Conservation (phyloP, 1,140 invertebrate genomes). For the Lycorma delicatula region DNA sequence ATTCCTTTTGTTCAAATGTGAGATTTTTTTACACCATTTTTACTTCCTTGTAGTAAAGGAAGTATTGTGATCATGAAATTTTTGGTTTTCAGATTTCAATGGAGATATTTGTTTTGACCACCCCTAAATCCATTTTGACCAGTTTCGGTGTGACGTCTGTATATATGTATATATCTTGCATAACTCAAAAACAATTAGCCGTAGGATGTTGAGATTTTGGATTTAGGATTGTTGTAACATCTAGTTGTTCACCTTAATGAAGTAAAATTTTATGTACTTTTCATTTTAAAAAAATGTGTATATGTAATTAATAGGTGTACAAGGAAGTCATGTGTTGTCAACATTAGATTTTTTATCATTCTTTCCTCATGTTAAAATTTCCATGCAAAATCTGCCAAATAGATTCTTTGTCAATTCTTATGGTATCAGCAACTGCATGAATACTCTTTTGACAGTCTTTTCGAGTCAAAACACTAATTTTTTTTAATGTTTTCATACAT, state of each 20-base stretch:
- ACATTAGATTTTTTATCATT: background rate
- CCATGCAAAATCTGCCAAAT: background rate
- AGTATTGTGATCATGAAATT: background rate
- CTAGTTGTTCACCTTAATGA: background rate
- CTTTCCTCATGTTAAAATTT: background rate
- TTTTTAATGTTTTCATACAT: background rate
- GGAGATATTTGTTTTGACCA: background rate
- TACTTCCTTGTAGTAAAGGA: background rate
- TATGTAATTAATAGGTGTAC: no score
- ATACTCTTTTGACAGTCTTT: background rate
- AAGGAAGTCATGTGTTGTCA: no score
- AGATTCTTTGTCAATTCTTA: background rate
- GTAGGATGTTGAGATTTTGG: background rate
- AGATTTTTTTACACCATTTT: conserved; percentile 15
- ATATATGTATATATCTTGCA: no score
- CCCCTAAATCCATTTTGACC: background rate
- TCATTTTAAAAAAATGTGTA: background rate
- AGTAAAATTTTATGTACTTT: background rate
- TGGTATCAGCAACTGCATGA: background rate
- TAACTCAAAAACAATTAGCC: background rate
- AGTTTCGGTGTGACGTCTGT: no score
- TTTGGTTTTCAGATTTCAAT: background rate
- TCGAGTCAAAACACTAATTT: background rate
- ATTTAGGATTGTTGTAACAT: background rate
- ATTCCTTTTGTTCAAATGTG: conserved; percentile 21